Evolutionary conservation across 2,797 vertebrate genomes (phyloP).

Genomic region (Denticeps clupeoides): DNA sequence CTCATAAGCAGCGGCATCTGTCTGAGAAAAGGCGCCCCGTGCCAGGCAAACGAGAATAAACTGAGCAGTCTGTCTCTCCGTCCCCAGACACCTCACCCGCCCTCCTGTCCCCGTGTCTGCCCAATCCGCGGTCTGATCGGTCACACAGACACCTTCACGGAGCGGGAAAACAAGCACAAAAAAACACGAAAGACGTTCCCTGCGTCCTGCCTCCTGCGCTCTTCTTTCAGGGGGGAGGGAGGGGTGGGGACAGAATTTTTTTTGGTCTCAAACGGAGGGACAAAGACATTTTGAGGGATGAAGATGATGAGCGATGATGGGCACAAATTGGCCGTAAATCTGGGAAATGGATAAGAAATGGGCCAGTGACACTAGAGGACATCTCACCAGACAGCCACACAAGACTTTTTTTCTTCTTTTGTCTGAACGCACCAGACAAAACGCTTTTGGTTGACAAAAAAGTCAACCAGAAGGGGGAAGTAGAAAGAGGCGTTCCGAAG

Average conservation of each 20-base stretch:
- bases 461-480: conserved; percentile 32
- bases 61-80: not conserved
- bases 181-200: too few species aligned
- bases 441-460: too few species aligned
- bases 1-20: conserved; percentile 47
- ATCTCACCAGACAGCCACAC: conserved; percentile 30
- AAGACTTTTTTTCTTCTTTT: too few species aligned
- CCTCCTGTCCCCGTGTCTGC: not conserved
- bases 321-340: conserved; percentile 57
- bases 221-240: conserved; percentile 4
- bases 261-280: too few species aligned
- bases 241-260: not conserved
- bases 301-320: conserved; percentile 45
- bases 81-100: not conserved
- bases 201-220: too few species aligned
- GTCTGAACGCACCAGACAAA: too few species aligned
- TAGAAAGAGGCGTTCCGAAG: conserved; percentile 62
- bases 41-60: conserved; percentile 9
- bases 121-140: not conserved
- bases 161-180: not conserved
- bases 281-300: conserved; percentile 22
- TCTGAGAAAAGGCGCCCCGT: conserved; percentile 11
- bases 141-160: conserved; percentile 2
- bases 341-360: conserved; percentile 52
- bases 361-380: conserved; percentile 54